Evolutionary conservation across 2,797 vertebrate genomes (phyloP).

Genomic region (Acanthis flammea): DNA sequence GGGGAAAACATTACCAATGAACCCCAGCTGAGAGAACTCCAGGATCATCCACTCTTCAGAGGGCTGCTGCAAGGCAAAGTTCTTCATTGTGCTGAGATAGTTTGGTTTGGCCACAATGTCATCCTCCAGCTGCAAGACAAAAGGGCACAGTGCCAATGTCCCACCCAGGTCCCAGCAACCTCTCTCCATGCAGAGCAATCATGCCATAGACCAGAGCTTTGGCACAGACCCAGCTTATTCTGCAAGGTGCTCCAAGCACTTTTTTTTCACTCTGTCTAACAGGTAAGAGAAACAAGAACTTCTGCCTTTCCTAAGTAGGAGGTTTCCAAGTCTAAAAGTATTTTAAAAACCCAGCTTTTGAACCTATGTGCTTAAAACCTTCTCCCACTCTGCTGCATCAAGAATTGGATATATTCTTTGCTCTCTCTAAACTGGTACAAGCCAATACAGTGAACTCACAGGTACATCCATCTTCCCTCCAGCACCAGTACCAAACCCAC

Average conservation of each 20-base stretch:
- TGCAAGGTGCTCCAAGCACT: not conserved
- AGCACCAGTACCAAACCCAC: conserved; percentile 66
- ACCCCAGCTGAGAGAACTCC: conserved; percentile 97
- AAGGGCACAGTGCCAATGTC: not conserved
- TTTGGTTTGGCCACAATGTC: conserved; percentile 98
- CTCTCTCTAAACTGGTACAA: not conserved
- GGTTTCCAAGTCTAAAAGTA: not conserved
- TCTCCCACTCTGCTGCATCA: not conserved
- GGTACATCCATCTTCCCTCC: not conserved
- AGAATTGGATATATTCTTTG: not conserved
- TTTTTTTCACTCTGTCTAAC: not conserved
- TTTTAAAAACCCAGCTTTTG: not conserved
- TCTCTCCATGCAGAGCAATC: not conserved
- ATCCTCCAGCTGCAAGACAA: conserved; percentile 88
- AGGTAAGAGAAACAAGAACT: not conserved
- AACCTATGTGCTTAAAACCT: not conserved
- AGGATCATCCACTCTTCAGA: conserved; percentile 99
- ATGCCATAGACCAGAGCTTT: not conserved
- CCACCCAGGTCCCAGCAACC: not conserved
- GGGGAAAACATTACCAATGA: conserved; percentile 85
- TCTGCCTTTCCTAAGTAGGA: not conserved
- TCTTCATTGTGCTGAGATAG: conserved; percentile 99
- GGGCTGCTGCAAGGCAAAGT: conserved; percentile 96
- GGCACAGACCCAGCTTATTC: not conserved
- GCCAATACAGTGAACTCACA: not conserved